A percentile compares a stretch with the other conserved stretches of the same genome.
Evolutionary conservation across 2,113 vertebrate genomes (phyloP).

Genomic region (Laterallus jamaicensis): DNA sequence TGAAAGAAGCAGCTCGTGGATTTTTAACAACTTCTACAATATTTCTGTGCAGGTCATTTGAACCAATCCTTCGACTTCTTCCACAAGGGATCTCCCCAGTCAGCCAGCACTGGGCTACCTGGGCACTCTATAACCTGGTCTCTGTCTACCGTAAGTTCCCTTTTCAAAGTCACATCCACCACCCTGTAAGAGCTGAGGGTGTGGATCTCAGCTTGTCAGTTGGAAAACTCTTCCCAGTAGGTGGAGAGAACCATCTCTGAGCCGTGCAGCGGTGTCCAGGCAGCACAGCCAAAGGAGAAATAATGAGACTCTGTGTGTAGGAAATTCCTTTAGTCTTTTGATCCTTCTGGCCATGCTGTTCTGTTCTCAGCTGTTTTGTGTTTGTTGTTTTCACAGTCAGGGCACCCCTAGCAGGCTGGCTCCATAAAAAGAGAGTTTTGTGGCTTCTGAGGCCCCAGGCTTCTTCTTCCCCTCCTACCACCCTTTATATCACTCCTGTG

Average conservation of each 20-base stretch:
- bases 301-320: neutral
- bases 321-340: neutral
- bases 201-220: neutral
- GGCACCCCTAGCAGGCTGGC: neutral
- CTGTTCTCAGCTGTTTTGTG: neutral
- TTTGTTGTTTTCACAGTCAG: neutral
- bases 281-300: neutral
- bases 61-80: slow-evolving; percentile 97
- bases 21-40: neutral
- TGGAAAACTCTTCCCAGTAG: neutral
- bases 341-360: neutral
- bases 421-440: neutral
- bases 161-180: neutral
- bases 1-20: neutral
- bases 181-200: neutral
- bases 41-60: slow-evolving; percentile 87
- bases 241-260: neutral
- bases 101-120: slow-evolving; percentile 98
- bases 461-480: neutral
- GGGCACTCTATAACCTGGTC: slow-evolving; percentile 96
- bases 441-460: neutral
- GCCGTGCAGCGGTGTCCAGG: neutral
- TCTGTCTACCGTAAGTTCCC: slow-evolving; percentile 95
- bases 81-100: slow-evolving; percentile 93
- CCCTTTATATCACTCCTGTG: neutral